Percentiles rank a stretch among this genome's conserved stretches.
Conservation (phyloP, 2,888 invertebrate genomes). For the Nephrocerus scutellatus region DNA sequence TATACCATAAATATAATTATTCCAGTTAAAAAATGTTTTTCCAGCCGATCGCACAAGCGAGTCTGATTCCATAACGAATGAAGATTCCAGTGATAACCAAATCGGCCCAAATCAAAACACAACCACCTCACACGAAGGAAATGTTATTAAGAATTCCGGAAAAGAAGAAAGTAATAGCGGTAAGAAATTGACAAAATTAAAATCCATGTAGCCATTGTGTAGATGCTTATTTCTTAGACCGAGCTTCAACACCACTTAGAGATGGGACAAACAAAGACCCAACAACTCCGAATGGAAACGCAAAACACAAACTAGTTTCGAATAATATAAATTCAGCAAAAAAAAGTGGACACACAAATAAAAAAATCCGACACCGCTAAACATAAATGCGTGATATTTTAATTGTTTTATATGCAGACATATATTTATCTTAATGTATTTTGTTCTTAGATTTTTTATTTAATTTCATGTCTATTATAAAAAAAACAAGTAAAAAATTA, state of each 20-base stretch:
- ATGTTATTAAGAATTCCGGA: slow-evolving; percentile 39
- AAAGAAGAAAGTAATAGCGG: slow-evolving; percentile 45
- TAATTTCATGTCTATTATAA: too few species aligned
- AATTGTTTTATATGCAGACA: too few species aligned
- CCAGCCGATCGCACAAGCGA: slow-evolving; percentile 78
- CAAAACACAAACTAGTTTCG: slow-evolving; percentile 53
- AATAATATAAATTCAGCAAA: slow-evolving; percentile 49
- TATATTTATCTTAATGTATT: too few species aligned
- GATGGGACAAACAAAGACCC: slow-evolving; percentile 35
- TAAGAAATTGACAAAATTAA: slow-evolving; percentile 20
- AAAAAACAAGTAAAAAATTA: too few species aligned
- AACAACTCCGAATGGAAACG: slow-evolving; percentile 34
- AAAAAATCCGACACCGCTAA: slow-evolving; percentile 78
- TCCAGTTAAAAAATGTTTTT: slow-evolving; percentile 28
- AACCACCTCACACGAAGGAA: slow-evolving; percentile 44
- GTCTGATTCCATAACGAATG: slow-evolving; percentile 77
- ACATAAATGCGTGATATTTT: too few species aligned
- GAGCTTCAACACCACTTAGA: slow-evolving; percentile 36
- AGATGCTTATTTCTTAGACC: slow-evolving; percentile 16
- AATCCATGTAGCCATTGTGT: background rate
- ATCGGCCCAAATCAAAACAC: slow-evolving; percentile 50
- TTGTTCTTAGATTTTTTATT: too few species aligned
- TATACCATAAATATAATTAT: slow-evolving; percentile 1
- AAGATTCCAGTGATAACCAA: slow-evolving; percentile 66
- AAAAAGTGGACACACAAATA: slow-evolving; percentile 68